A percentile compares a stretch with the other conserved stretches of the same genome.
Conservation (phyloP, 2,797 vertebrate genomes). For the Cyclopterus lumpus region DNA sequence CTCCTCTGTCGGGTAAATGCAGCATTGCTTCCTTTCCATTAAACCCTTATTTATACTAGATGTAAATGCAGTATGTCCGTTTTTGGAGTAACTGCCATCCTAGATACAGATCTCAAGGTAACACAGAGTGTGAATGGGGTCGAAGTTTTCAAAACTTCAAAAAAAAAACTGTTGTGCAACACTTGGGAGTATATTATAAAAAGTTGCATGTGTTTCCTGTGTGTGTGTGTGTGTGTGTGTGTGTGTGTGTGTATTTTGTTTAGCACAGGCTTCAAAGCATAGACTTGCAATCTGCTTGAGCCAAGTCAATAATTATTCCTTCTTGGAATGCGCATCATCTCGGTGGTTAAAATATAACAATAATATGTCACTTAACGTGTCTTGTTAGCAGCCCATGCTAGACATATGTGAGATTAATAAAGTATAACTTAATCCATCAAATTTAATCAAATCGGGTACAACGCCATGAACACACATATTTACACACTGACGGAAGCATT, state of each 20-base stretch:
- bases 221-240: background rate
- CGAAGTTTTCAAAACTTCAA: background rate
- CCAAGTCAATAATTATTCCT: slow-evolving; percentile 5
- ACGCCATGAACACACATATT: too few relatives aligned
- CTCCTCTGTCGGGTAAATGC: background rate
- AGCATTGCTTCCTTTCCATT: background rate
- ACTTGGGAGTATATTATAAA: background rate
- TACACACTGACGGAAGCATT: too few relatives aligned
- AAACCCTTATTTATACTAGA: background rate
- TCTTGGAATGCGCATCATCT: background rate
- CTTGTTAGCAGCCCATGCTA: background rate
- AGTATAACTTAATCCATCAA: too few relatives aligned
- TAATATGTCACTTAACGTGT: background rate
- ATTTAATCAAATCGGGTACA: too few relatives aligned
- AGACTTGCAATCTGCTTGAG: background rate
- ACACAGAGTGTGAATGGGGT: background rate
- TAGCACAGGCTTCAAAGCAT: background rate
- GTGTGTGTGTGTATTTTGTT: background rate
- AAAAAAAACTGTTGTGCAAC: background rate
- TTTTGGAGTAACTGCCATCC: background rate
- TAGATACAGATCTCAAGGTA: background rate
- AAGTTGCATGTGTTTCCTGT: background rate
- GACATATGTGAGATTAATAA: too few relatives aligned
- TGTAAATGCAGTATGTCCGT: background rate
- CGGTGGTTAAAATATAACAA: background rate